Conservation (phyloP, 1,140 invertebrate species). For the Musca vetustissima region DNA sequence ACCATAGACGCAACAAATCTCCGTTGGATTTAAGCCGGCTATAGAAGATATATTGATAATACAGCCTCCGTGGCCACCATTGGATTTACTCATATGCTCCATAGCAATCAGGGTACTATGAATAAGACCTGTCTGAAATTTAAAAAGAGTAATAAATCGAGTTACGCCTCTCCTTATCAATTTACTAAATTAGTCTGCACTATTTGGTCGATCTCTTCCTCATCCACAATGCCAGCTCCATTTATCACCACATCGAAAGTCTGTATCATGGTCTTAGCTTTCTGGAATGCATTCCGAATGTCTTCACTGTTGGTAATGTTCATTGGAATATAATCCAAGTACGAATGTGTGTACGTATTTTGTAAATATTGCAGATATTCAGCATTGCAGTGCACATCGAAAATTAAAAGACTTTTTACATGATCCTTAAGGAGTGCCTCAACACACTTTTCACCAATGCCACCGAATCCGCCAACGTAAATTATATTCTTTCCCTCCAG, state of each 20-base stretch:
- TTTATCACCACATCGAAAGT: conserved; percentile 65
- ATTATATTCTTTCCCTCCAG: conserved; percentile 42
- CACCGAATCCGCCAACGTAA: conserved; percentile 40
- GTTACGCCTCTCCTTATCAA: too few species aligned
- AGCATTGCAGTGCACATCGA: conserved; percentile 16
- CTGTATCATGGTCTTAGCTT: conserved; percentile 47
- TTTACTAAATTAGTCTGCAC: conserved; percentile 55
- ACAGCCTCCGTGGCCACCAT: conserved; percentile 60
- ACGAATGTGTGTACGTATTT: not conserved
- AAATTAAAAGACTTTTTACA: conserved; percentile 22
- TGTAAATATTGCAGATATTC: not conserved
- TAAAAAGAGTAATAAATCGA: too few species aligned
- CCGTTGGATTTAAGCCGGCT: conserved; percentile 54
- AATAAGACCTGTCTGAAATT: conserved; percentile 24
- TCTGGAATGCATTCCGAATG: conserved; percentile 46
- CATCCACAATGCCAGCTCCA: conserved; percentile 62
- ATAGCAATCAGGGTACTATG: conserved; percentile 20
- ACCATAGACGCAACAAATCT: conserved; percentile 47
- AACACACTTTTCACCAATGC: conserved; percentile 32
- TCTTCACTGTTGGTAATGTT: conserved; percentile 51
- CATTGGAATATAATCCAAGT: conserved; percentile 46
- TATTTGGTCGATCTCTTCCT: conserved; percentile 53
- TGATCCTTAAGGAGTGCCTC: conserved; percentile 4
- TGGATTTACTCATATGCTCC: conserved; percentile 58
- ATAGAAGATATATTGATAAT: conserved; percentile 65